Evolutionary conservation across 2,888 invertebrate species (phyloP).

Genomic region (Trileptium ribeirensis): DNA sequence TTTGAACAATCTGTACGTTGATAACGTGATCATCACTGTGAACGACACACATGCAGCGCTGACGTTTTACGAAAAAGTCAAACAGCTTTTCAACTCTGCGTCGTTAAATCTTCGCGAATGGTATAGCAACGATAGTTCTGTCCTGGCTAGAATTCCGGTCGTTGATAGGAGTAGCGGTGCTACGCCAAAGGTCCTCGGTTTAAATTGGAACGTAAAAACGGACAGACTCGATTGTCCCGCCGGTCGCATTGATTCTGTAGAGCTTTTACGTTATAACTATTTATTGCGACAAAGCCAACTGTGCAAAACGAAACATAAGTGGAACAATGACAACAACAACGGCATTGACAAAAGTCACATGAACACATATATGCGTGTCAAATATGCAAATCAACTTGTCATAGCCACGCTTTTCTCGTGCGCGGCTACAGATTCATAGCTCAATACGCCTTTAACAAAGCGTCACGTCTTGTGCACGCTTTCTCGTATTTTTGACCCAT

Average conservation of each 20-base stretch:
- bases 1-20: conserved; percentile 18
- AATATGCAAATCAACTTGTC: too few relatives aligned
- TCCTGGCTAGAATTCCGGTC: background rate
- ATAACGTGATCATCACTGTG: background rate
- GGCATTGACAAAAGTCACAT: too few relatives aligned
- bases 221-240: background rate
- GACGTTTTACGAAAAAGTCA: background rate
- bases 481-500: conserved; percentile 7
- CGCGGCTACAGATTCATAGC: too few relatives aligned
- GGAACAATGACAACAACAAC: too few relatives aligned
- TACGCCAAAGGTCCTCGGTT: background rate
- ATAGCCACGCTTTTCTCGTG: too few relatives aligned
- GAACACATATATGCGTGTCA: too few relatives aligned
- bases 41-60: background rate
- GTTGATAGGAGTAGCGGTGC: background rate
- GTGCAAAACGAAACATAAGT: too few relatives aligned
- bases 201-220: background rate
- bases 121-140: background rate
- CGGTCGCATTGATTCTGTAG: background rate
- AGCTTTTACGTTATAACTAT: too few relatives aligned
- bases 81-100: background rate
- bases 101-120: background rate
- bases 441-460: background rate
- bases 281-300: too few relatives aligned
- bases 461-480: background rate